These are phyloP conservation scores for Thamnophis elegans DNA, from an alignment of 2,797 vertebrate genomes.

Conservation along the genomic window DNA sequence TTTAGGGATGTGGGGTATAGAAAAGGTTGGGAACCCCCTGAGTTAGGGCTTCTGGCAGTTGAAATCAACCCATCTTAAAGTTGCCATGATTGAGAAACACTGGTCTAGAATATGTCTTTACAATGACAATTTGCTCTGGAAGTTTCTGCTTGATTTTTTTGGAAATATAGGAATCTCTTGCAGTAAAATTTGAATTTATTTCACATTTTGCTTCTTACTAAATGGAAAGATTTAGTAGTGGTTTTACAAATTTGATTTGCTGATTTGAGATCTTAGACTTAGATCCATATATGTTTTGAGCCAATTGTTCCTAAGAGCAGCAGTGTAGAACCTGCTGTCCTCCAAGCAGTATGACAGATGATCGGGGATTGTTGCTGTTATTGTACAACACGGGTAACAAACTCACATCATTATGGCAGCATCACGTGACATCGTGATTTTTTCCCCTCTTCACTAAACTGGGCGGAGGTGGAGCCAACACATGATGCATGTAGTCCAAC, in stretches of 20 bases:
- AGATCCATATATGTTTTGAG: neutral
- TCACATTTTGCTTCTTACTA: neutral
- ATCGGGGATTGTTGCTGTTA: neutral
- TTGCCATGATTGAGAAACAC: too few relatives aligned
- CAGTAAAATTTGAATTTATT: neutral
- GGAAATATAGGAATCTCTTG: neutral
- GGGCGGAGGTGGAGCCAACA: too few relatives aligned
- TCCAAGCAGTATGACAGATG: neutral
- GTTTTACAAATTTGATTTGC: neutral
- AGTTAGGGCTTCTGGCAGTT: too few relatives aligned
- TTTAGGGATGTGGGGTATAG: too few relatives aligned
- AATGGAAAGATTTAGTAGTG: neutral
- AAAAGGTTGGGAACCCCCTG: too few relatives aligned
- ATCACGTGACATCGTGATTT: too few relatives aligned
- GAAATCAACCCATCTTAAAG: too few relatives aligned
- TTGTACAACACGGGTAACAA: neutral
- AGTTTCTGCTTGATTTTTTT: neutral
- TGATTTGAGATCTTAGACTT: neutral
- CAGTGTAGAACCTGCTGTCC: neutral
- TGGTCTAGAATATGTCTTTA: neutral
- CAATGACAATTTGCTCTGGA: neutral
- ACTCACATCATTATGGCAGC: too few relatives aligned
- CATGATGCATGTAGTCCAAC: neutral
- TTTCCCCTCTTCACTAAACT: too few relatives aligned
- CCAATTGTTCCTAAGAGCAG: neutral